Evolutionary conservation across 2,888 invertebrate genomes (phyloP).

Genomic region (Bombylius discolor): DNA sequence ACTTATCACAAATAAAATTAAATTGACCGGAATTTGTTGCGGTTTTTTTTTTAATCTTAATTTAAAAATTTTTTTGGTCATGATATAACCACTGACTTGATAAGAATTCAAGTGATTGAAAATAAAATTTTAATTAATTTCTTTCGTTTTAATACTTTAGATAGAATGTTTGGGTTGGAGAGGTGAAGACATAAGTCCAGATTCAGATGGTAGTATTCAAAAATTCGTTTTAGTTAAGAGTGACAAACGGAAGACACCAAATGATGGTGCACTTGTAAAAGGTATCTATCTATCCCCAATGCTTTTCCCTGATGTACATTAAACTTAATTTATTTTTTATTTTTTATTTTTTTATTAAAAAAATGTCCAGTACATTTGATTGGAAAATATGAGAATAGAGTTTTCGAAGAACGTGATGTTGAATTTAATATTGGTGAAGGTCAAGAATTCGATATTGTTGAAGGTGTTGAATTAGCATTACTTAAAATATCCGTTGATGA

Average conservation of each 20-base stretch:
- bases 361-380: conserved; percentile 21
- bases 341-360: neutral
- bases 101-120: too few species aligned
- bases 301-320: too few species aligned
- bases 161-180: conserved; percentile 79
- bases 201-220: conserved; percentile 71
- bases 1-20: neutral
- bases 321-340: too few species aligned
- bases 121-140: too few species aligned
- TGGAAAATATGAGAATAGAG: conserved; percentile 22
- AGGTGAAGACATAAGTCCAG: conserved; percentile 77
- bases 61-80: neutral
- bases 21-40: too few species aligned
- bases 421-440: conserved; percentile 81
- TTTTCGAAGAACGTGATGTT: conserved; percentile 61
- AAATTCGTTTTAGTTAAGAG: conserved; percentile 59
- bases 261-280: conserved; percentile 70
- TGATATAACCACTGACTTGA: too few species aligned
- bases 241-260: conserved; percentile 57
- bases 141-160: conserved; percentile 35
- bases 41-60: too few species aligned
- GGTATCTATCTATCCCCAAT: conserved; percentile 39
- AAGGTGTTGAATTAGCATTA: conserved; percentile 71
- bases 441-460: conserved; percentile 54
- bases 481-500: conserved; percentile 71